Evolutionary conservation across 35 echinoderm and acorn worm genomes (phyloP).

Genomic region (Lytechinus pictus): DNA sequence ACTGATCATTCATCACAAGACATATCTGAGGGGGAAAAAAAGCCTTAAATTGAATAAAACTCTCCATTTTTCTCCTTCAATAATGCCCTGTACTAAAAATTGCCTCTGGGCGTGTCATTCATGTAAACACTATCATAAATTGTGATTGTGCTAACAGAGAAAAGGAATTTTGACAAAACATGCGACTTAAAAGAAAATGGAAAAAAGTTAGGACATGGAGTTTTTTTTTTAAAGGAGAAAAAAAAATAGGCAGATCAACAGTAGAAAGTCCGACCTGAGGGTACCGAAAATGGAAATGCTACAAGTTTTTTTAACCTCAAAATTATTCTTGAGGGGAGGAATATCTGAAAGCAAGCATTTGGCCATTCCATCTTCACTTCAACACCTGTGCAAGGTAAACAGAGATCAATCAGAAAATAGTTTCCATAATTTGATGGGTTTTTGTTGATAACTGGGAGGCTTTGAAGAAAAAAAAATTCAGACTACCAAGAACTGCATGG

Average conservation of each 20-base stretch:
- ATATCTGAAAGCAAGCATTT: conserved; percentile 7
- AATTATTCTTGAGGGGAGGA: not conserved
- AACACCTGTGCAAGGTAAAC: conserved; percentile 51
- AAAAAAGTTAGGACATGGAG: not conserved
- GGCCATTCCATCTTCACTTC: conserved; percentile 42
- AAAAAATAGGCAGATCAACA: not conserved
- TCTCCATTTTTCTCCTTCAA: conserved; percentile 24
- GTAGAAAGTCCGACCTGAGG: not conserved
- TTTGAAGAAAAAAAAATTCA: not conserved
- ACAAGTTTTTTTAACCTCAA: conserved; percentile 45
- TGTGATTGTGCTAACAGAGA: conserved; percentile 46
- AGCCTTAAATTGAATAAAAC: not conserved
- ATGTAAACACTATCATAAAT: conserved; percentile 53
- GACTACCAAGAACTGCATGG: too few species aligned
- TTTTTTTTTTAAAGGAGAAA: not conserved
- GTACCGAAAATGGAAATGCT: not conserved
- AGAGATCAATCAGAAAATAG: not conserved
- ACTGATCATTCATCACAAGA: conserved; percentile 25
- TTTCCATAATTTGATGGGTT: conserved; percentile 46
- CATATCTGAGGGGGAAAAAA: not conserved
- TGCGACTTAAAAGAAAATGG: not conserved
- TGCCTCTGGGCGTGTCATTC: conserved; percentile 40
- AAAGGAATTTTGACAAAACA: conserved; percentile 35
- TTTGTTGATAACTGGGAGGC: not conserved
- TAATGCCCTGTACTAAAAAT: conserved; percentile 39